A percentile compares a stretch with the other conserved stretches of the same genome.
phyloP scores from a whole-genome alignment of 2,888 invertebrate genomes.

The Heliconius charithonia region DNA sequence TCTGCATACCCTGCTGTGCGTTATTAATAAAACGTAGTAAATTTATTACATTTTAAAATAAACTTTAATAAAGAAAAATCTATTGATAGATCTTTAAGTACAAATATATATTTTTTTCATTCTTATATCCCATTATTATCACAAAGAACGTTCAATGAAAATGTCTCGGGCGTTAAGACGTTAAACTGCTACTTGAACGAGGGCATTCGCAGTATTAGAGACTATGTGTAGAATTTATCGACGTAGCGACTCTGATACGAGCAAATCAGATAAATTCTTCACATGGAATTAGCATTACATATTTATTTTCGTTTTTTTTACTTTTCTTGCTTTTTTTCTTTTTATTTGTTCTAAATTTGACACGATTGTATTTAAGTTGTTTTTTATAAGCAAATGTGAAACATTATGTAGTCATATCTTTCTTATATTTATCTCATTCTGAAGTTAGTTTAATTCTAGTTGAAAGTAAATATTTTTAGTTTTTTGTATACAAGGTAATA shows the following conservation, averaged over 20 bases:
- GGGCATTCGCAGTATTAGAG: slow-evolving; percentile 12
- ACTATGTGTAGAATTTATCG: slow-evolving; percentile 33
- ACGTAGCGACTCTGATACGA: slow-evolving; percentile 18
- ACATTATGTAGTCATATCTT: too few species aligned
- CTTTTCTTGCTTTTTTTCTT: background rate
- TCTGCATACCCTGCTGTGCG: too few species aligned
- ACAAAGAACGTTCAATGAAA: slow-evolving; percentile 25
- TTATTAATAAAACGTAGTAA: too few species aligned
- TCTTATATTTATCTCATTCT: too few species aligned
- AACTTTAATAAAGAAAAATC: too few species aligned
- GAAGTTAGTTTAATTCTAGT: too few species aligned
- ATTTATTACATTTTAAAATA: too few species aligned
- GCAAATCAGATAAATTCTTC: slow-evolving; percentile 11
- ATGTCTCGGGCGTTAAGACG: slow-evolving; percentile 30
- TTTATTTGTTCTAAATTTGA: background rate
- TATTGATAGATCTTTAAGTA: background rate
- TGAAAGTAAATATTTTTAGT: too few species aligned
- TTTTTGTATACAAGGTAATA: too few species aligned
- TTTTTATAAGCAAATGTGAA: too few species aligned
- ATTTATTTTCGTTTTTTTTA: background rate
- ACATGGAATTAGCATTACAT: background rate
- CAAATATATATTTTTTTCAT: background rate
- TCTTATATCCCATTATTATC: background rate
- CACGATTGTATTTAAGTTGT: too few species aligned
- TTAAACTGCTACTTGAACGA: slow-evolving; percentile 25